phyloP scores from a whole-genome alignment of 2,888 invertebrate species.

The Poecilobothrus nobilitatus region DNA sequence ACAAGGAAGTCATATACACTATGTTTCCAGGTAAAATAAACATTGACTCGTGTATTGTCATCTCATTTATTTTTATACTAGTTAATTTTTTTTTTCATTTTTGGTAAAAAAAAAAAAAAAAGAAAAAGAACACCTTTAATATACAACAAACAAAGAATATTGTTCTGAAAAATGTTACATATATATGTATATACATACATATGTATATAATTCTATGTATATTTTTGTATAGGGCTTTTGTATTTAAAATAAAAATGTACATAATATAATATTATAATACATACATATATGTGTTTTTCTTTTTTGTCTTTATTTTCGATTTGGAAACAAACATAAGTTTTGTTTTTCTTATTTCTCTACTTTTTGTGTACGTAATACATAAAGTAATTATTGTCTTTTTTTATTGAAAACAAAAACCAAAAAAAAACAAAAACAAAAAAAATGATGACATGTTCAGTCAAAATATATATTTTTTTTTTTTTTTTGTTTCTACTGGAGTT shows the following conservation, averaged over 20 bases:
- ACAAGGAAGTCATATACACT: not conserved
- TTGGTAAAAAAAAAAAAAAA: not conserved
- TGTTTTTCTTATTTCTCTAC: too few species aligned
- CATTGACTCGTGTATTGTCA: not conserved
- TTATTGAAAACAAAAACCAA: too few species aligned
- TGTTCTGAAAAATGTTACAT: too few species aligned
- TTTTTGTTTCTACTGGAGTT: not conserved
- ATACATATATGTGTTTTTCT: not conserved
- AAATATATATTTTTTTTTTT: not conserved
- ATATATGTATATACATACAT: too few species aligned
- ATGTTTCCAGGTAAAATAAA: not conserved
- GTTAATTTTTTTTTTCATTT: not conserved
- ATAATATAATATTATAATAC: too few species aligned
- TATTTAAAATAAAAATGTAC: not conserved
- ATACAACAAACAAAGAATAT: too few species aligned
- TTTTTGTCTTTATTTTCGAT: not conserved
- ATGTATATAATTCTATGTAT: too few species aligned
- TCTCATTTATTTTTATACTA: not conserved
- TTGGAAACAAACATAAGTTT: not conserved
- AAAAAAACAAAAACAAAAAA: too few species aligned
- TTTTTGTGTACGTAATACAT: too few species aligned
- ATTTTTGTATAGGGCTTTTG: not conserved
- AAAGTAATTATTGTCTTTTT: too few species aligned
- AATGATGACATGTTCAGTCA: conserved; percentile 1
- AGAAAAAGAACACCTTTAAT: too few species aligned